These are phyloP conservation scores for Clinocottus analis DNA, from an alignment of 2,113 vertebrate species.

Conservation along the genomic window DNA sequence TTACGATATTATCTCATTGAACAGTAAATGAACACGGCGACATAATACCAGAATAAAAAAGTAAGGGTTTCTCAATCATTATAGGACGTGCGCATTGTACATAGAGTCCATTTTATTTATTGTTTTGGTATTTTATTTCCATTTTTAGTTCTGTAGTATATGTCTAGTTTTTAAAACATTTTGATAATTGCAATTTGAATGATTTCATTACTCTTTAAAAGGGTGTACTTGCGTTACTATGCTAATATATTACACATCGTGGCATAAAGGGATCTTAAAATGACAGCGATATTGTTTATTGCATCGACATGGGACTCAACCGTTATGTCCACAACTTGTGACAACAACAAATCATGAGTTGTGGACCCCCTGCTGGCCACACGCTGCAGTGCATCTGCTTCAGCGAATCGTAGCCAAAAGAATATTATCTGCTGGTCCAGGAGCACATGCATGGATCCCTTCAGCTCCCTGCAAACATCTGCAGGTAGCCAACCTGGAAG, in stretches of 20 bases:
- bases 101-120: not conserved
- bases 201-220: not conserved
- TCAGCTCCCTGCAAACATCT: constrained; percentile 37
- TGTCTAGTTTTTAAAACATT: no score
- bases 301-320: not conserved
- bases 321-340: not conserved
- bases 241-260: not conserved
- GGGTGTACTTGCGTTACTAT: not conserved
- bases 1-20: not conserved
- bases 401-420: not conserved
- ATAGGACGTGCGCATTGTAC: not conserved
- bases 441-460: constrained; percentile 1
- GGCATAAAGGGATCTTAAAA: not conserved
- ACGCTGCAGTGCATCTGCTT: not conserved
- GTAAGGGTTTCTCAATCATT: not conserved
- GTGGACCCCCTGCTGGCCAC: not conserved
- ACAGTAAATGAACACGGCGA: not conserved
- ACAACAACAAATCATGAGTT: not conserved
- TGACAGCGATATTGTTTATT: not conserved
- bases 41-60: not conserved
- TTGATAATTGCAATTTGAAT: not conserved
- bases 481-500: constrained; percentile 23
- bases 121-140: not conserved
- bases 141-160: not conserved
- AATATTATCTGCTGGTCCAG: not conserved